Percentiles rank a stretch among this genome's conserved stretches.
These are phyloP conservation scores for Hirtodrosophila trivittata DNA, from an alignment of 2,888 invertebrate species.

Conservation along the genomic window DNA sequence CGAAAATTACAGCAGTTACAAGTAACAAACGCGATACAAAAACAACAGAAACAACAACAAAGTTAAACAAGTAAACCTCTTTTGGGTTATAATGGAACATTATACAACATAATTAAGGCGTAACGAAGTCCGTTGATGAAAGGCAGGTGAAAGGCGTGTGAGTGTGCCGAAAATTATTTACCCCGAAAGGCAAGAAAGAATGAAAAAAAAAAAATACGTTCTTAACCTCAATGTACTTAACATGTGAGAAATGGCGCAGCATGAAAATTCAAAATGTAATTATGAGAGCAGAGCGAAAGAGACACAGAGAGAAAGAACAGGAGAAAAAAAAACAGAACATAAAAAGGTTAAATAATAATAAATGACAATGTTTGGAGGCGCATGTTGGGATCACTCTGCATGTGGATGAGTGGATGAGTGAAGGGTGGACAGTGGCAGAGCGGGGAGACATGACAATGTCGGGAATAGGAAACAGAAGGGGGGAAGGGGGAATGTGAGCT, in stretches of 20 bases:
- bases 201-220: conserved; percentile 30
- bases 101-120: conserved; percentile 75
- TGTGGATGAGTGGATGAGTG: too few species aligned
- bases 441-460: conserved; percentile 12
- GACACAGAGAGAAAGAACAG: conserved; percentile 3
- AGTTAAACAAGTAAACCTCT: conserved; percentile 29
- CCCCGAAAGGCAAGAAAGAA: conserved; percentile 25
- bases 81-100: conserved; percentile 66
- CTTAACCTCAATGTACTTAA: conserved; percentile 39
- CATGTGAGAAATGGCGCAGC: conserved; percentile 59
- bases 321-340: conserved; percentile 17
- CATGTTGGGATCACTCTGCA: conserved; percentile 46
- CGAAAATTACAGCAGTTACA: conserved; percentile 67
- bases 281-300: conserved; percentile 45
- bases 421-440: too few species aligned
- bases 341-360: conserved; percentile 72
- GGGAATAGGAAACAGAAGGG: conserved; percentile 4
- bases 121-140: conserved; percentile 52
- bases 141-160: conserved; percentile 77
- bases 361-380: conserved; percentile 73
- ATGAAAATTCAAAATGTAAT: conserved; percentile 76
- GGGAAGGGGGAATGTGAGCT: neutral
- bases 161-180: conserved; percentile 68
- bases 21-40: conserved; percentile 26
- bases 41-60: conserved; percentile 24